Base-by-base conservation (phyloP, 2,888 invertebrate species). In the Cataglyphis albicans region DNA sequence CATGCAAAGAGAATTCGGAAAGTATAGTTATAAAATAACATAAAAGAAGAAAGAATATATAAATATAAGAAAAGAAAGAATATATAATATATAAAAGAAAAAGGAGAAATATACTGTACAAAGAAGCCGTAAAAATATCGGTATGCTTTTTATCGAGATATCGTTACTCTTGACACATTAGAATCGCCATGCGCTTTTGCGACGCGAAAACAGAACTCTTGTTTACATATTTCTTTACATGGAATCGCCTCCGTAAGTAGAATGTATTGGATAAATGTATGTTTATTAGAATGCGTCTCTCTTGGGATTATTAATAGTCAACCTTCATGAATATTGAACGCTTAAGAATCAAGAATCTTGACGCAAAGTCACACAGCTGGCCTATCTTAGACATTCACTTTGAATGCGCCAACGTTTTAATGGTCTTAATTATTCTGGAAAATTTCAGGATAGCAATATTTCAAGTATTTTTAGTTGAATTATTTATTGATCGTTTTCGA, bases 261-360 rank as follows among this genome's bases (percentile, higher is more conserved):
- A 67, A 67, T 76, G 67, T 67, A 72, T 80, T 73, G 44, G 35
- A 59, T 59, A 32, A 52, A 52, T 80, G 59, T 44, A 73, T 88
- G 90, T 92, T 91, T 90, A 90, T 92, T 92, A 89, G 91, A 93
- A 91, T 88, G 90, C 88, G 90, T 88, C 89, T 80, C 74, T 48
- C 52, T 52, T 91, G 89, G 86, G 81, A 91, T 93, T 93, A 93
- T 93, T 93, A 91, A 93, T 93, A 93, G 93, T 90, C 93, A 93
- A 93, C 93, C 93, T 93, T 93, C 93, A 92, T 93, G 92, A 93
- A 93, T 93, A 93, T 93, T 93, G 91, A 93, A 90, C 89, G 91
- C 93, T 92, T 91, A 91, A 91, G 90, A 91, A 92, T 91, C 90
- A 88, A 91, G 90, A 91, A 92, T 92, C 91, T 88, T 89, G 88